A percentile compares a stretch with the other conserved stretches of the same genome.
These are phyloP conservation scores for Rynchops niger DNA, from an alignment of 2,113 vertebrate genomes.

Conservation along the genomic window DNA sequence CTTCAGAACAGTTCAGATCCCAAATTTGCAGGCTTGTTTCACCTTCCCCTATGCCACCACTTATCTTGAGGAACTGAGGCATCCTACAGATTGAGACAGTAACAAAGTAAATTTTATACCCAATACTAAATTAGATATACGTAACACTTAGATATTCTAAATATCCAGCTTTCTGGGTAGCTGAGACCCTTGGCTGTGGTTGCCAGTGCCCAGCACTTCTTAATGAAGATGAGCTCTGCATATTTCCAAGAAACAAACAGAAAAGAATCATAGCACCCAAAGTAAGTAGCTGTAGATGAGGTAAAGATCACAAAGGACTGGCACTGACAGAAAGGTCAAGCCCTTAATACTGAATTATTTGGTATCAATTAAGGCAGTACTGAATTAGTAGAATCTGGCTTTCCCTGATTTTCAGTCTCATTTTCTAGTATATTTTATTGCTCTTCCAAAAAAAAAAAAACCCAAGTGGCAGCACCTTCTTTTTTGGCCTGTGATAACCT, in stretches of 20 bases:
- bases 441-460: background rate
- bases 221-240: background rate
- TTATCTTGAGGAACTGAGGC: background rate
- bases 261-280: background rate
- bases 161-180: background rate
- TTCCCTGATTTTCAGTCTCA: background rate
- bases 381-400: background rate
- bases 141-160: background rate
- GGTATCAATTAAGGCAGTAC: no score
- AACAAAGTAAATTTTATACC: background rate
- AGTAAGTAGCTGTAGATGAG: background rate
- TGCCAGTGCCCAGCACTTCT: background rate
- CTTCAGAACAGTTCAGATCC: background rate
- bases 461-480: background rate
- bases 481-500: background rate
- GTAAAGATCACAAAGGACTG: background rate
- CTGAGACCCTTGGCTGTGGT: background rate
- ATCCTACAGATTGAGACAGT: background rate
- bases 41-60: background rate
- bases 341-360: background rate
- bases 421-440: background rate
- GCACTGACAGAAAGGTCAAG: background rate
- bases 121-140: background rate
- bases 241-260: background rate
- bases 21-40: background rate